Percentiles rank a stretch among this genome's conserved stretches.
phyloP scores from a whole-genome alignment of 2,113 vertebrate genomes.

The Elephas maximus region DNA sequence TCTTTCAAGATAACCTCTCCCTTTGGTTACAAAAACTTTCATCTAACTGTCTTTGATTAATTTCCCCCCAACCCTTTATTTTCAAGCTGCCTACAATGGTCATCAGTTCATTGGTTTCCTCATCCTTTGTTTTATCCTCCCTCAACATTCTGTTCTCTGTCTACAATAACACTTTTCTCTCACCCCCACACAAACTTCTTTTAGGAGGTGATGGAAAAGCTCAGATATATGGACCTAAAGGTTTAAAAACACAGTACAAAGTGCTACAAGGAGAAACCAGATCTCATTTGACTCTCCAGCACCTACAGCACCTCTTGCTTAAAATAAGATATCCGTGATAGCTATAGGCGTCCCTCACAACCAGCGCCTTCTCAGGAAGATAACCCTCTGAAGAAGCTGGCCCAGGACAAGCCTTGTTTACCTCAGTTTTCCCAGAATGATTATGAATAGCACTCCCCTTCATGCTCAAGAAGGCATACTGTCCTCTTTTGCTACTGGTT shows the following conservation, averaged over 20 bases:
- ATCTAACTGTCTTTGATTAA: background rate
- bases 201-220: background rate
- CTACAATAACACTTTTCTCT: background rate
- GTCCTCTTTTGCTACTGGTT: background rate
- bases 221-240: background rate
- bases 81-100: rapidly evolving
- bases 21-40: background rate
- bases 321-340: background rate
- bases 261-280: background rate
- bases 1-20: background rate
- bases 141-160: background rate
- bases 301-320: background rate
- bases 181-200: background rate
- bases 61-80: background rate
- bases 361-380: background rate
- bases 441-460: background rate
- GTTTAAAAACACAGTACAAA: background rate
- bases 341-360: background rate
- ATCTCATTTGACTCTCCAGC: background rate
- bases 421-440: background rate
- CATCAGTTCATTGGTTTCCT: background rate
- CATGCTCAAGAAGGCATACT: background rate
- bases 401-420: background rate
- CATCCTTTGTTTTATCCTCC: too few relatives aligned
- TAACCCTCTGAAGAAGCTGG: background rate